Evolutionary conservation across 2,888 invertebrate genomes (phyloP).

Genomic region (Monochamus alternatus): DNA sequence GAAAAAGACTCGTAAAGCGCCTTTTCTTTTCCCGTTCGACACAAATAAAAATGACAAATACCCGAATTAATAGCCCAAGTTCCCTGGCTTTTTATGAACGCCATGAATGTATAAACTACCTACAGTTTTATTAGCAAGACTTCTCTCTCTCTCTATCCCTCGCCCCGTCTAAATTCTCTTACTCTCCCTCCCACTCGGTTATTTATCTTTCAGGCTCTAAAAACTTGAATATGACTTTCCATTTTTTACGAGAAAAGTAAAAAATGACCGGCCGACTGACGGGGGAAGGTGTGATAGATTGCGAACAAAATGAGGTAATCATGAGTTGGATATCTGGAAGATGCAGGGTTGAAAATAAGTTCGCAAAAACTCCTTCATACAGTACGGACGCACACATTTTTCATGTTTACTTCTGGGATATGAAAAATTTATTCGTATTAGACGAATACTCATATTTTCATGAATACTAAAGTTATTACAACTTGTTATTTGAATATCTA

Average conservation of each 20-base stretch:
- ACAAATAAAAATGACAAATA: conserved; percentile 53
- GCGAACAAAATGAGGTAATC: conserved; percentile 30
- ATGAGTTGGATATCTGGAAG: conserved; percentile 16
- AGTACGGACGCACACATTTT: too few species aligned
- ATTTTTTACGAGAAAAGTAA: conserved; percentile 35
- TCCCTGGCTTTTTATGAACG: conserved; percentile 41
- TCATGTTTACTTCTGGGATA: too few species aligned
- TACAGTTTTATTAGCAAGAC: conserved; percentile 48
- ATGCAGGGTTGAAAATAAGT: background rate
- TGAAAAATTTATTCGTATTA: too few species aligned
- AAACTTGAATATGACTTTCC: conserved; percentile 34
- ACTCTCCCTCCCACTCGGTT: background rate
- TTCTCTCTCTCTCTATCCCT: background rate
- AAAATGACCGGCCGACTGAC: conserved; percentile 27
- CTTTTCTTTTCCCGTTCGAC: conserved; percentile 30
- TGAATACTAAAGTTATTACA: too few species aligned
- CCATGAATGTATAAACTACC: conserved; percentile 48
- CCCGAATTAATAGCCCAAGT: conserved; percentile 49
- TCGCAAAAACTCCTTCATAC: too few species aligned
- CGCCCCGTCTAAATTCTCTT: conserved; percentile 1
- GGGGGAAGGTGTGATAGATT: conserved; percentile 19
- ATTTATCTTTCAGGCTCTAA: conserved; percentile 37
- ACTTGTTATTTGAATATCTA: too few species aligned
- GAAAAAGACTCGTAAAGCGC: background rate
- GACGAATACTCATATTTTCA: too few species aligned